Conservation (phyloP, 64 coral and sea anemone genomes). For the Pocillopora verrucosa region DNA sequence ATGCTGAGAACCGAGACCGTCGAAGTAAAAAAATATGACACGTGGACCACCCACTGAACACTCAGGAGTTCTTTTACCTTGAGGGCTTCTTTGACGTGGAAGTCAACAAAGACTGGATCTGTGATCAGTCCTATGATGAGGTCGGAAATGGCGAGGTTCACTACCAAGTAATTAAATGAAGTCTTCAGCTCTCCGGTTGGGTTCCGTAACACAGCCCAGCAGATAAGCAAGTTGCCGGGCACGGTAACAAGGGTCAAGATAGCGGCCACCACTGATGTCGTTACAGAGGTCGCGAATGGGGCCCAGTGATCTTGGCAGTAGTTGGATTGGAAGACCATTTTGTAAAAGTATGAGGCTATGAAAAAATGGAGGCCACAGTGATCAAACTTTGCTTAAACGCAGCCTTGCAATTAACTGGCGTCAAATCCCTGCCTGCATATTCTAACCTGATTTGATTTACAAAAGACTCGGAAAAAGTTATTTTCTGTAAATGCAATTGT, state of each 20-base stretch:
- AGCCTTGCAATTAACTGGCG: no score
- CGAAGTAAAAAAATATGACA: constrained; percentile 61
- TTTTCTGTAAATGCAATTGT: no score
- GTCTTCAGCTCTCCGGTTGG: constrained; percentile 56
- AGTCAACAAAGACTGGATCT: constrained; percentile 70
- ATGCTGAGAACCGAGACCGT: constrained; percentile 63
- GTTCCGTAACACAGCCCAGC: constrained; percentile 58
- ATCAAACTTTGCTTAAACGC: no score
- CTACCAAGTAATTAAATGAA: constrained; percentile 79
- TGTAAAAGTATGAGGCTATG: not conserved
- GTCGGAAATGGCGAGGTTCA: constrained; percentile 82
- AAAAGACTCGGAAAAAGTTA: no score
- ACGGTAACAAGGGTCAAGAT: constrained; percentile 69
- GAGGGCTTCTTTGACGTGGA: constrained; percentile 51
- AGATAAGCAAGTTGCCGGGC: constrained; percentile 78
- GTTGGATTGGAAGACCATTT: constrained; percentile 54
- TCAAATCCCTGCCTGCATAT: no score
- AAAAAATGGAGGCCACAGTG: not conserved
- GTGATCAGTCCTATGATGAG: constrained; percentile 63
- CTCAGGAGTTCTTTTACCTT: not conserved
- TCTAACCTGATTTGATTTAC: no score
- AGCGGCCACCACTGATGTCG: constrained; percentile 49
- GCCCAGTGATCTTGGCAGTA: constrained; percentile 57
- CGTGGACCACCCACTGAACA: constrained; percentile 12
- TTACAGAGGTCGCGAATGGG: constrained; percentile 51